These are phyloP conservation scores for Paedocypris sp. DNA, from an alignment of 2,113 vertebrate genomes.

Conservation along the genomic window DNA sequence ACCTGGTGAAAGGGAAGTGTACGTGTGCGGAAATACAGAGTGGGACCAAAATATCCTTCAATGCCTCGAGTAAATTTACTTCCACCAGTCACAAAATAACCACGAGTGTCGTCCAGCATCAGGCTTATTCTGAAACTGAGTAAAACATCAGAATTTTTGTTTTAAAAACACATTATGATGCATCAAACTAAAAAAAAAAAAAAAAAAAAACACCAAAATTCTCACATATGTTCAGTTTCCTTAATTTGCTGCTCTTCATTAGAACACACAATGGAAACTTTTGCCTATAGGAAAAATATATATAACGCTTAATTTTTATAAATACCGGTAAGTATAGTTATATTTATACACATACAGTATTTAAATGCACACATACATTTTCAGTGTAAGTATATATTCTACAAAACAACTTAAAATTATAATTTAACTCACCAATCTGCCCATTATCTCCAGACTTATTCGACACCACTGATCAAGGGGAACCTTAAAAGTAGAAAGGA, in stretches of 20 bases:
- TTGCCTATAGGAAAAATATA: slow-evolving; percentile 40
- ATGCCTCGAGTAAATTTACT: slow-evolving; percentile 49
- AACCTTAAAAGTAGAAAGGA: slow-evolving; percentile 43
- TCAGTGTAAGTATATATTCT: too few relatives aligned
- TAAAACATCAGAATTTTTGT: slow-evolving; percentile 11
- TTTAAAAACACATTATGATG: too few relatives aligned
- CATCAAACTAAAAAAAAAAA: too few relatives aligned
- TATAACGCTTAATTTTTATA: too few relatives aligned
- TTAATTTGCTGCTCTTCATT: slow-evolving; percentile 23
- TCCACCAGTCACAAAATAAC: slow-evolving; percentile 64
- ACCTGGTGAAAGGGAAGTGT: slow-evolving; percentile 38
- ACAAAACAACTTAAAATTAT: too few relatives aligned
- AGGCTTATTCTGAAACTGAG: slow-evolving; percentile 41
- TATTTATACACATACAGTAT: too few relatives aligned
- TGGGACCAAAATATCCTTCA: slow-evolving; percentile 61
- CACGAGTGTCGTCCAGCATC: slow-evolving; percentile 57
- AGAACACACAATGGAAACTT: slow-evolving; percentile 45
- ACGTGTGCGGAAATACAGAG: slow-evolving; percentile 53
- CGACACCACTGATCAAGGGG: slow-evolving; percentile 59
- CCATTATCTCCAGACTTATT: slow-evolving; percentile 44
- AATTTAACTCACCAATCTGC: slow-evolving; percentile 50
- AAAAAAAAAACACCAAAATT: too few relatives aligned
- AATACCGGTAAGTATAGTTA: too few relatives aligned
- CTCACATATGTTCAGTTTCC: slow-evolving; percentile 45
- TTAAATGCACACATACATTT: too few relatives aligned